These are phyloP conservation scores for Mya arenaria DNA, from an alignment of 1,140 invertebrate species.

Conservation along the genomic window DNA sequence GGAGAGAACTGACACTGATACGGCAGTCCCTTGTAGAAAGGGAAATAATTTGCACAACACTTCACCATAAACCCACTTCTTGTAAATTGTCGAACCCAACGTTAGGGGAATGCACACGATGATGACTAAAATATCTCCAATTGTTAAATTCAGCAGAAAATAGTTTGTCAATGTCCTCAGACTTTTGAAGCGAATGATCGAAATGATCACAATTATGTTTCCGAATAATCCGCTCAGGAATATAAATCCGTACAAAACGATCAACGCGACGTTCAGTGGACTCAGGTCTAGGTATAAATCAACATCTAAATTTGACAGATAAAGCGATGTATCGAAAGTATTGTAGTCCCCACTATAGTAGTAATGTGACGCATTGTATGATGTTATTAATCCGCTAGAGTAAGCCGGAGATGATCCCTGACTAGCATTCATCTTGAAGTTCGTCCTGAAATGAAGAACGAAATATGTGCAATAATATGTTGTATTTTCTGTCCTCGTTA, in stretches of 20 bases:
- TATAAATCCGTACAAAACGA: constrained; percentile 85
- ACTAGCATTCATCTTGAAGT: too few relatives aligned
- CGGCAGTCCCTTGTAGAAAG: constrained; percentile 60
- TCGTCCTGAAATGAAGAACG: too few relatives aligned
- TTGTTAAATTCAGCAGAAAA: constrained; percentile 90
- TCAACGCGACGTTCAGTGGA: constrained; percentile 59
- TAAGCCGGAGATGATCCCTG: background rate
- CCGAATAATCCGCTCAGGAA: constrained; percentile 93
- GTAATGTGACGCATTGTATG: background rate
- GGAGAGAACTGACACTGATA: constrained; percentile 68
- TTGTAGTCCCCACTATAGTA: background rate
- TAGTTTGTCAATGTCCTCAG: constrained; percentile 91
- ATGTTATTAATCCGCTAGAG: background rate
- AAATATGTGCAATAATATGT: too few relatives aligned
- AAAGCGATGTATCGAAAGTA: background rate
- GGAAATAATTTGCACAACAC: constrained; percentile 83
- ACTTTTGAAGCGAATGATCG: constrained; percentile 65
- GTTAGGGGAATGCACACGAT: constrained; percentile 91
- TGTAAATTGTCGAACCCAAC: constrained; percentile 90
- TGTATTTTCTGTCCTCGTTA: too few relatives aligned
- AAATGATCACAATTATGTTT: constrained; percentile 90
- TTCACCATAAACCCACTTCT: constrained; percentile 91
- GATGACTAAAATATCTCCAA: constrained; percentile 91
- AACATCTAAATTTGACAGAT: background rate
- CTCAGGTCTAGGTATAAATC: constrained; percentile 51